A percentile compares a stretch with the other conserved stretches of the same genome.
Conservation (phyloP, 2,797 vertebrate species). For the Scolopax rusticola region DNA sequence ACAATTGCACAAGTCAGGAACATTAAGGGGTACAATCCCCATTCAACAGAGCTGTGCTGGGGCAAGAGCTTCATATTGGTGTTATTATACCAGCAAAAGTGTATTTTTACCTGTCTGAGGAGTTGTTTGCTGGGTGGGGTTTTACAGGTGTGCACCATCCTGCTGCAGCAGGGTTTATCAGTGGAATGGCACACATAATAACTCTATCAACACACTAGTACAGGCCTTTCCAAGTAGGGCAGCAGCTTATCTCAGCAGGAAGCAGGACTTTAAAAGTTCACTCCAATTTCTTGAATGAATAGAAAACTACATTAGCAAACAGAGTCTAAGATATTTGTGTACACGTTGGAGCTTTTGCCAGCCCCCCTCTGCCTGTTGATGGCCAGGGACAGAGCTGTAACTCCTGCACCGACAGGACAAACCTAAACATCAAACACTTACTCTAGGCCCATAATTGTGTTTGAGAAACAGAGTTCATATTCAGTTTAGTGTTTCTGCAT, state of each 20-base stretch:
- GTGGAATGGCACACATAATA: fast-evolving
- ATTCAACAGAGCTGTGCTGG: neutral
- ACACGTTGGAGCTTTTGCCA: neutral
- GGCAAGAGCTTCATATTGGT: fast-evolving
- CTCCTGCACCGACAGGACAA: neutral
- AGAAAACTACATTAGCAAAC: neutral
- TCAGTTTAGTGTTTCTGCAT: neutral
- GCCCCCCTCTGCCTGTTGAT: neutral
- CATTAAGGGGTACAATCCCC: fast-evolving
- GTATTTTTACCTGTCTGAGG: neutral
- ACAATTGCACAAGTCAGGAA: neutral
- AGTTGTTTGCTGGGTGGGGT: neutral
- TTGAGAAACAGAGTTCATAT: neutral
- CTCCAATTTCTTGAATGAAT: neutral
- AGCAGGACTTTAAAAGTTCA: neutral
- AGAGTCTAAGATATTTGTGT: neutral
- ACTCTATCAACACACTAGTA: fast-evolving
- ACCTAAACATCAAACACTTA: neutral
- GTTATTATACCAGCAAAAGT: neutral
- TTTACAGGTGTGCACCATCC: neutral
- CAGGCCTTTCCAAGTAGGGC: neutral
- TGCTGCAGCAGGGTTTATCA: neutral
- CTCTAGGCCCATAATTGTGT: fast-evolving
- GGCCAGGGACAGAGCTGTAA: neutral
- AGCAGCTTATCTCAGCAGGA: neutral